These are phyloP conservation scores for Eremophila alpestris DNA, from an alignment of 2,797 vertebrate genomes.

Conservation along the genomic window DNA sequence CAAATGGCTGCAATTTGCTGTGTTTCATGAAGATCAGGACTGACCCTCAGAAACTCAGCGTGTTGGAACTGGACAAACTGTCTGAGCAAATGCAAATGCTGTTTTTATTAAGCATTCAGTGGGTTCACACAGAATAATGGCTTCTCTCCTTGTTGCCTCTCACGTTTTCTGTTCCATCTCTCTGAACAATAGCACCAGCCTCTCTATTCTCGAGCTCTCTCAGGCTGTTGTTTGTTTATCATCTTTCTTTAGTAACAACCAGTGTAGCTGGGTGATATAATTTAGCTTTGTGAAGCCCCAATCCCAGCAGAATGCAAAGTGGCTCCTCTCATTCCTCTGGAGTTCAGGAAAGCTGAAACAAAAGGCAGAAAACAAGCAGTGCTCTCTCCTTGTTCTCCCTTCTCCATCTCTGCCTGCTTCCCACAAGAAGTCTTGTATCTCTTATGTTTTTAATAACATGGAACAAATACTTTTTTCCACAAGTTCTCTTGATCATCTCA, in stretches of 20 bases:
- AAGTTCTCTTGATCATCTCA: not conserved
- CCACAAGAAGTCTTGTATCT: not conserved
- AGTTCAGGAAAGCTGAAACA: not conserved
- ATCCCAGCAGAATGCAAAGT: conserved; percentile 18
- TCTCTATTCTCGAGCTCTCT: conserved; percentile 16
- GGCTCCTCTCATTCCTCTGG: conserved; percentile 1
- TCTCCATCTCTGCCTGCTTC: not conserved
- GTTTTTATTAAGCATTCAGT: not conserved
- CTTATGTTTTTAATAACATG: not conserved
- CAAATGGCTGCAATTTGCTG: not conserved
- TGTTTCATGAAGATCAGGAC: not conserved
- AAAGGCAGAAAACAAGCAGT: not conserved
- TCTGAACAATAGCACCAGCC: not conserved
- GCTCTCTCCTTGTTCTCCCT: not conserved
- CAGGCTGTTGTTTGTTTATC: conserved; percentile 42
- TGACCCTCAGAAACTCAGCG: not conserved
- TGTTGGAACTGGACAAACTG: not conserved
- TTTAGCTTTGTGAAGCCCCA: conserved; percentile 1
- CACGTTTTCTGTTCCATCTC: not conserved
- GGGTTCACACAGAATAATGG: not conserved
- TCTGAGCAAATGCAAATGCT: not conserved
- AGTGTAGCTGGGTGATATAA: conserved; percentile 1
- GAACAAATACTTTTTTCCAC: not conserved
- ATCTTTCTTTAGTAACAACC: conserved; percentile 7
- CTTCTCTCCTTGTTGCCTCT: not conserved